Conservation (phyloP, 53 echinoderm and acorn worm genomes). For the Paracentrotus lividus region DNA sequence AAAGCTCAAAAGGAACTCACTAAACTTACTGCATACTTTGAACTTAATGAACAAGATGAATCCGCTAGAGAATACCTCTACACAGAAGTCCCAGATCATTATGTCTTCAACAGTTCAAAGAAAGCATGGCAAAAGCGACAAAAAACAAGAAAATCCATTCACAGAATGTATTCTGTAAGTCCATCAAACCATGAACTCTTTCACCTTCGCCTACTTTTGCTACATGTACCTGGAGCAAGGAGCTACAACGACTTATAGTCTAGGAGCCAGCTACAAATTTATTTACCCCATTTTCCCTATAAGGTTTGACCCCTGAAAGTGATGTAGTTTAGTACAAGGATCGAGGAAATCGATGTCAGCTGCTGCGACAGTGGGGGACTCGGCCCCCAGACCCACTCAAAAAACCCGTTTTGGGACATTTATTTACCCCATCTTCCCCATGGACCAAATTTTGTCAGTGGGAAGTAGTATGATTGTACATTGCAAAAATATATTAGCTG, state of each 20-base stretch:
- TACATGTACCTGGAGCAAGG: slow-evolving; percentile 58
- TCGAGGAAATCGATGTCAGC: too few relatives aligned
- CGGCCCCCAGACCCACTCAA: too few relatives aligned
- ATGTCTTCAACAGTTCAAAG: neutral
- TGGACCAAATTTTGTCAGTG: too few relatives aligned
- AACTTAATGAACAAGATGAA: slow-evolving; percentile 18
- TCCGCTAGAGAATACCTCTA: slow-evolving; percentile 41
- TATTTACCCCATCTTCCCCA: too few relatives aligned
- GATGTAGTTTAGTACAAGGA: too few relatives aligned
- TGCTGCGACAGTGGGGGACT: too few relatives aligned
- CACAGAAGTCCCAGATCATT: slow-evolving; percentile 55
- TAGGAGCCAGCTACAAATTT: too few relatives aligned
- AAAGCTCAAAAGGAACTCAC: neutral
- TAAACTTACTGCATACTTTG: slow-evolving; percentile 35
- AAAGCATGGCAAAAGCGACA: neutral
- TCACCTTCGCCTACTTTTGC: slow-evolving; percentile 55
- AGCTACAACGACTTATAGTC: slow-evolving; percentile 22
- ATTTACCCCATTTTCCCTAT: too few relatives aligned
- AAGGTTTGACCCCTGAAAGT: too few relatives aligned
- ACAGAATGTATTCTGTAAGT: slow-evolving; percentile 59
- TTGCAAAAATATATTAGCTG: too few relatives aligned
- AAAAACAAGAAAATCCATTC: neutral
- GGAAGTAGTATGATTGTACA: too few relatives aligned
- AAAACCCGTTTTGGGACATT: too few relatives aligned
- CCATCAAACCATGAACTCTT: slow-evolving; percentile 62